Conservation (phyloP, 1,140 invertebrate genomes). For the Epicauta chinensis region DNA sequence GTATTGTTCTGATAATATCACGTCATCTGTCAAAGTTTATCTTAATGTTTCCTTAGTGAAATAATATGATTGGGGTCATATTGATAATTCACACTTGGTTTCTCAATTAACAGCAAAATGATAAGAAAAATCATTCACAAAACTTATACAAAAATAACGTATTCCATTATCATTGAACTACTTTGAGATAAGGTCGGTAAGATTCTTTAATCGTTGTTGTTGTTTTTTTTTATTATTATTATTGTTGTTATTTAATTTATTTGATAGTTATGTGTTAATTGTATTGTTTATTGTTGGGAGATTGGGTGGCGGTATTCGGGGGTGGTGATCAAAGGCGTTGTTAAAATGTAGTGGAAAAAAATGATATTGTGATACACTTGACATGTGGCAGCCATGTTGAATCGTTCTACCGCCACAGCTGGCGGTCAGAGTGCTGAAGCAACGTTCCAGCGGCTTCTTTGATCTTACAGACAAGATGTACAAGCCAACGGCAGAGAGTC, state of each 20-base stretch:
- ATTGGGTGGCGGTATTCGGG: no score
- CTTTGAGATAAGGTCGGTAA: no score
- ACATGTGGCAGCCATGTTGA: conserved; percentile 16
- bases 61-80: no score
- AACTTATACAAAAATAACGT: no score
- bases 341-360: conserved; percentile 2
- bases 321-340: background rate
- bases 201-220: no score
- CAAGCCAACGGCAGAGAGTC: conserved; percentile 13
- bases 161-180: no score
- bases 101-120: no score
- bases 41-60: background rate
- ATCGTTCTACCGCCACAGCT: conserved; percentile 16
- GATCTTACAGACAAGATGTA: conserved; percentile 16
- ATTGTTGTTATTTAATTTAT: no score
- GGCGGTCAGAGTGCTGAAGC: conserved; percentile 17
- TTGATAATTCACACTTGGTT: no score
- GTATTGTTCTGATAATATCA: background rate
- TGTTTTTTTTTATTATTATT: background rate
- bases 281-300: no score
- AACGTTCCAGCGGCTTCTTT: conserved; percentile 16
- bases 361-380: conserved; percentile 12
- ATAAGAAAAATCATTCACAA: no score
- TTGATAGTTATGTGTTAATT: no score
- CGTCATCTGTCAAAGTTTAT: conserved; percentile 15